phyloP scores from a whole-genome alignment of 2,888 invertebrate genomes.

The Temnothorax rugatulus region DNA sequence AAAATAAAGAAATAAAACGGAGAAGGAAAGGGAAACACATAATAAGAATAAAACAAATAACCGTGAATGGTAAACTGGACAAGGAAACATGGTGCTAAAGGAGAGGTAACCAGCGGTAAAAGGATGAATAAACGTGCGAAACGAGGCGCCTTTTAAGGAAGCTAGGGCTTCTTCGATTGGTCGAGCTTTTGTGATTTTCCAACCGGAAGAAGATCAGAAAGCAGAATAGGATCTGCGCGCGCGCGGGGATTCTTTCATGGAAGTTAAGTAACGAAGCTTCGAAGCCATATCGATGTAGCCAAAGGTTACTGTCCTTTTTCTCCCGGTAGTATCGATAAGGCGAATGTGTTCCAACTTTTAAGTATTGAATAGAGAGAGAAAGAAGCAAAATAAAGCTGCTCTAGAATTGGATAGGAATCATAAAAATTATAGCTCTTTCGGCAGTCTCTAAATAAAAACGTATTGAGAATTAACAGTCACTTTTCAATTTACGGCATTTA shows the following conservation, averaged over 20 bases:
- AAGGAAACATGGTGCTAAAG: constrained; percentile 29
- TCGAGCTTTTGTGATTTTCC: constrained; percentile 63
- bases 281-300: constrained; percentile 15
- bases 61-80: neutral
- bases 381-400: neutral
- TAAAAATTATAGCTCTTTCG: neutral
- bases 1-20: neutral
- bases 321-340: neutral
- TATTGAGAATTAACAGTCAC: neutral
- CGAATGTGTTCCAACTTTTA: constrained; percentile 26
- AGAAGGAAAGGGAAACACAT: no score
- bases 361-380: neutral
- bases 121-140: constrained; percentile 54
- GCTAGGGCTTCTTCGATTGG: constrained; percentile 48
- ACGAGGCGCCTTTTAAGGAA: constrained; percentile 45
- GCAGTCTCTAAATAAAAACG: neutral
- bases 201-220: constrained; percentile 61
- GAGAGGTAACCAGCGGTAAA: constrained; percentile 31
- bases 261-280: constrained; percentile 62
- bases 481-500: neutral
- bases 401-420: neutral
- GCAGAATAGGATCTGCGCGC: constrained; percentile 25
- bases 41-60: constrained; percentile 13
- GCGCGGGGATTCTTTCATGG: constrained; percentile 52
- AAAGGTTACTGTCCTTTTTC: neutral